Evolutionary conservation across 2,797 vertebrate species (phyloP).

Genomic region (Sebastes hopkinsi): DNA sequence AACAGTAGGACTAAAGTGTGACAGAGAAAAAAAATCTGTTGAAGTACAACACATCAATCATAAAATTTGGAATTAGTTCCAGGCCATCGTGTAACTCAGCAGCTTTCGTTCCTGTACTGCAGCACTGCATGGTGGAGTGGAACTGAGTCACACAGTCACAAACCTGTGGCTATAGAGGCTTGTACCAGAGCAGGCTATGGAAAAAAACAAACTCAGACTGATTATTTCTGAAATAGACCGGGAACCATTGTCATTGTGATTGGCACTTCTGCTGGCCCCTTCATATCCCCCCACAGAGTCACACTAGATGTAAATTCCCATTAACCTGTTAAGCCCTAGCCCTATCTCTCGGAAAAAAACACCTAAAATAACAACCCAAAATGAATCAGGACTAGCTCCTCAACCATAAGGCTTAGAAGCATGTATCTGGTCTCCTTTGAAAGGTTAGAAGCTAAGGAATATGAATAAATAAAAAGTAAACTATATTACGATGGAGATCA

Average conservation of each 20-base stretch:
- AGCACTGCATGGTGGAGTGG: neutral
- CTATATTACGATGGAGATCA: too few relatives aligned
- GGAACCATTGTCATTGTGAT: neutral
- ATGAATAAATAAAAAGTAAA: too few relatives aligned
- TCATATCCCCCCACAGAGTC: neutral
- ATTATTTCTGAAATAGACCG: neutral
- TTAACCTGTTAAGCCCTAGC: neutral
- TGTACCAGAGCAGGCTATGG: neutral
- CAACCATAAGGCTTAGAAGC: too few relatives aligned
- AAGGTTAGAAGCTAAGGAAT: too few relatives aligned
- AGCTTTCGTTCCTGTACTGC: neutral
- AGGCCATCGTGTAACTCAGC: too few relatives aligned
- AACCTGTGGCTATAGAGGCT: neutral
- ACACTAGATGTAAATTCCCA: neutral
- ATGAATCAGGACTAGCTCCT: too few relatives aligned
- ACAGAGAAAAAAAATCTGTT: neutral
- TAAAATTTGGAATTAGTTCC: too few relatives aligned
- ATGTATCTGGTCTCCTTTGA: too few relatives aligned
- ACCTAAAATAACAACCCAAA: too few relatives aligned
- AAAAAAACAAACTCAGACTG: neutral
- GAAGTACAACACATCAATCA: neutral
- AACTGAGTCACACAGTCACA: conserved; percentile 10
- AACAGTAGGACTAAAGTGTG: neutral
- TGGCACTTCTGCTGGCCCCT: neutral
- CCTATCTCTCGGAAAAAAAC: too few relatives aligned